Conservation (phyloP, 1,140 invertebrate genomes). For the Saccostrea cuccullata region DNA sequence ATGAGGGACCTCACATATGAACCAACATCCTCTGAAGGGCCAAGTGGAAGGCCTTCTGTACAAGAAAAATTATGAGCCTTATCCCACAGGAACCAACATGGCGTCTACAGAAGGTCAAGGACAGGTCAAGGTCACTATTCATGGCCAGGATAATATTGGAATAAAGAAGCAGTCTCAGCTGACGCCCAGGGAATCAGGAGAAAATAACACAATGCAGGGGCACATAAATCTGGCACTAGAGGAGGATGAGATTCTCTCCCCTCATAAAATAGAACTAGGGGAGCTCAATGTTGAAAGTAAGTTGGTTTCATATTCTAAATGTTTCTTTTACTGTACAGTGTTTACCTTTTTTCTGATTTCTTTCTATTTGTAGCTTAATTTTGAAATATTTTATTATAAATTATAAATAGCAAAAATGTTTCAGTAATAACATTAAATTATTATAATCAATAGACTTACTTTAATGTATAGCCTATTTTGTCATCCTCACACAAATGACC, state of each 20-base stretch:
- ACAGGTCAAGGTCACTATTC: not conserved
- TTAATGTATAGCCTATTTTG: no score
- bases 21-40: not conserved
- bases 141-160: not conserved
- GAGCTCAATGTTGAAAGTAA: not conserved
- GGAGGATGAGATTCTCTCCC: conserved; percentile 3
- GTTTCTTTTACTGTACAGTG: no score
- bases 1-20: not conserved
- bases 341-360: no score
- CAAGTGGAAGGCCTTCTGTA: not conserved
- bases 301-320: not conserved
- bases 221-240: not conserved
- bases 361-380: no score
- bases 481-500: no score
- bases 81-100: not conserved
- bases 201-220: not conserved
- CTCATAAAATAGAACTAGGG: not conserved
- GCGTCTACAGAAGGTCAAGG: not conserved
- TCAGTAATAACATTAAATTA: no score
- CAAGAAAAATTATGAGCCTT: not conserved
- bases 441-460: no score
- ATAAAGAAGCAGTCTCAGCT: not conserved
- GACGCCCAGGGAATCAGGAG: not conserved
- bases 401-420: no score
- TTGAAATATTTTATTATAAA: no score